Evolutionary conservation across 2,797 vertebrate species (phyloP).

Genomic region (Serranus cabrilla): DNA sequence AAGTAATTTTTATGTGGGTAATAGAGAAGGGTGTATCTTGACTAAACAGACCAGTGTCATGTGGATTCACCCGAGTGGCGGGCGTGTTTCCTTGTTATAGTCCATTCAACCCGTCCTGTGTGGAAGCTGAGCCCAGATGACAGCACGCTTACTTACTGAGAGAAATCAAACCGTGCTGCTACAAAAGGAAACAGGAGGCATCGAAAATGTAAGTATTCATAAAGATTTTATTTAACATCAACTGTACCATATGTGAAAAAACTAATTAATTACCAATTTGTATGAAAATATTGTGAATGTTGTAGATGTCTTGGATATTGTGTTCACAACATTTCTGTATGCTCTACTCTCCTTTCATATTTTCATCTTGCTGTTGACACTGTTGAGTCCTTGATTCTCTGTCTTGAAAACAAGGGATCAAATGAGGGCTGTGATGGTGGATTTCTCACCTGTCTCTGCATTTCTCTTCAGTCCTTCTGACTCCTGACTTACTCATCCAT

Average conservation of each 20-base stretch:
- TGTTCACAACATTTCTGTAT: not conserved
- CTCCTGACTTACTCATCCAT: too few species aligned
- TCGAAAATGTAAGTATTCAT: not conserved
- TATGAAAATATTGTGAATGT: not conserved
- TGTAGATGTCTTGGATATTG: not conserved
- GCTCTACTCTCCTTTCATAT: not conserved
- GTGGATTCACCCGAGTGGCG: conserved; percentile 19
- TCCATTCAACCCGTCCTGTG: not conserved
- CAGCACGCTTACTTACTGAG: not conserved
- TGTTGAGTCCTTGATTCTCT: not conserved
- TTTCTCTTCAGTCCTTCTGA: not conserved
- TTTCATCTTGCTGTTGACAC: not conserved
- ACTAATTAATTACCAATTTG: not conserved
- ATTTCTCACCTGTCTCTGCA: not conserved
- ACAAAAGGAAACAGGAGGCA: not conserved
- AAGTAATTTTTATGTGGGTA: conserved; percentile 24
- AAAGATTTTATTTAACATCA: not conserved
- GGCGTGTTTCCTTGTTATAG: not conserved
- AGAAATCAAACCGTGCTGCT: not conserved
- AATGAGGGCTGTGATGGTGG: not conserved
- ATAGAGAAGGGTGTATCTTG: conserved; percentile 4
- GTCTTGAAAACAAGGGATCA: not conserved
- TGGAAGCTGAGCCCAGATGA: not conserved
- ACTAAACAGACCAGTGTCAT: conserved; percentile 17
- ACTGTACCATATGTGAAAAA: too few species aligned